Conservation (phyloP, 1,140 invertebrate species). For the Brachionus rubens region DNA sequence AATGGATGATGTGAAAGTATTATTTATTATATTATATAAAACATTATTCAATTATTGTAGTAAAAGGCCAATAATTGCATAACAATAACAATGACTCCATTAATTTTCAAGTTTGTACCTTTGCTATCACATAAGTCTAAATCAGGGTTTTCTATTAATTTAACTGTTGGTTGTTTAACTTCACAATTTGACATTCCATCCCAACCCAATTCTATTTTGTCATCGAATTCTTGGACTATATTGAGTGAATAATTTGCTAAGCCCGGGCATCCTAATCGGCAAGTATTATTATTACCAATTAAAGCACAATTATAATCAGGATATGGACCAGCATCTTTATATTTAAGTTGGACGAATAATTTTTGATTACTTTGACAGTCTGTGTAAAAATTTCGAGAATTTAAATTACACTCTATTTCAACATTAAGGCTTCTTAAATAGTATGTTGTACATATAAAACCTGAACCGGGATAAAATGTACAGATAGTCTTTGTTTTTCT, state of each 20-base stretch:
- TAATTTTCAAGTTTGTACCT: no score
- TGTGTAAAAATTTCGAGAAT: background rate
- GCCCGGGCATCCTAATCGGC: background rate
- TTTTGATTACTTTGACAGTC: background rate
- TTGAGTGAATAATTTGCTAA: background rate
- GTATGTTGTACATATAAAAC: background rate
- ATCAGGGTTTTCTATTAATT: background rate
- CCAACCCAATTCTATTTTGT: background rate
- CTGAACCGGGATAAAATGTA: background rate
- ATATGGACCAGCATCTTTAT: background rate
- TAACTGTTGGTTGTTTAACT: background rate
- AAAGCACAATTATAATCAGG: background rate
- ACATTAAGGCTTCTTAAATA: background rate
- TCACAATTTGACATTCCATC: constrained; percentile 8
- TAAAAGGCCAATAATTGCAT: no score
- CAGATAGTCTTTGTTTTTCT: background rate
- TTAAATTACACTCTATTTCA: background rate
- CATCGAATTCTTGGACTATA: background rate
- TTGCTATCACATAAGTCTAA: background rate
- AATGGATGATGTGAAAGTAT: no score
- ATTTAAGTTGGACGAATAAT: background rate
- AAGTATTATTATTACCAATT: background rate
- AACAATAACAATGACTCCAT: no score
- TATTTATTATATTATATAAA: no score
- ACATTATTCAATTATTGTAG: no score